These are phyloP conservation scores for Ariopsis seemanni DNA, from an alignment of 2,113 vertebrate species.

Conservation along the genomic window DNA sequence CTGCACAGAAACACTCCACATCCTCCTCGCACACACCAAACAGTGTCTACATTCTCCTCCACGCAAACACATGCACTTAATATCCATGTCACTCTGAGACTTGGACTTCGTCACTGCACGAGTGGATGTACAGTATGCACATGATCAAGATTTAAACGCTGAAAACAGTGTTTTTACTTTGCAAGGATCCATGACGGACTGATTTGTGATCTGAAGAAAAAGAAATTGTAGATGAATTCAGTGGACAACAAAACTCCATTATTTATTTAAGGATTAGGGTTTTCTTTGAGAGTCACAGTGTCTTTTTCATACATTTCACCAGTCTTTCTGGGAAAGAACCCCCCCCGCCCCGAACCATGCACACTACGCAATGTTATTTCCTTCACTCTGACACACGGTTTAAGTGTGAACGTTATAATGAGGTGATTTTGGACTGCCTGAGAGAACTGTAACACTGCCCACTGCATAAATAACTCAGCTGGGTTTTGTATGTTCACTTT, in stretches of 20 bases:
- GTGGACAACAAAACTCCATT: background rate
- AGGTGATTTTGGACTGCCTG: slow-evolving; percentile 14
- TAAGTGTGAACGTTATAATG: background rate
- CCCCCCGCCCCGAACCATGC: no score
- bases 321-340: no score
- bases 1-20: background rate
- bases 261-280: background rate
- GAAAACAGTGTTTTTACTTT: background rate
- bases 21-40: background rate
- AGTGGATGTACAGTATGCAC: background rate
- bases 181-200: background rate
- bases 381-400: background rate
- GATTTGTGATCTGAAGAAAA: background rate
- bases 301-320: background rate
- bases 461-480: slow-evolving; percentile 67
- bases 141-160: background rate
- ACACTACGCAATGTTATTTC: background rate
- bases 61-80: background rate
- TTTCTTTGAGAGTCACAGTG: background rate
- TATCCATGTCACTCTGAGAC: background rate
- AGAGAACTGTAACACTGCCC: slow-evolving; percentile 30
- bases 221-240: background rate
- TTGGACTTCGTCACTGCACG: background rate
- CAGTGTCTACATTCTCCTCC: background rate
- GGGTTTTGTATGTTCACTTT: slow-evolving; percentile 5